Conservation (phyloP, 1,140 invertebrate species). For the Neodiprion pinetum region DNA sequence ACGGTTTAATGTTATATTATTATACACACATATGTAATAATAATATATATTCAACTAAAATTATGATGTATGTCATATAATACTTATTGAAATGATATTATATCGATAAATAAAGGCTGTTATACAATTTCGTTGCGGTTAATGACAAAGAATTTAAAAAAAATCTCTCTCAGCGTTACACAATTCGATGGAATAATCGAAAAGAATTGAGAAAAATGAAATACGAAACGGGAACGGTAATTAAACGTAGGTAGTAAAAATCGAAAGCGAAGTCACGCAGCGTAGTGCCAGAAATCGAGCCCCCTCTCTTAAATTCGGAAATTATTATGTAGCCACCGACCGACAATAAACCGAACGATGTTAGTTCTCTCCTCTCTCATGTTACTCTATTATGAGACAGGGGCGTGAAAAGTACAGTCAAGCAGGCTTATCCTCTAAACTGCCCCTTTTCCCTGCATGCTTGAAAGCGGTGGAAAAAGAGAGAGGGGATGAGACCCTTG, state of each 20-base stretch:
- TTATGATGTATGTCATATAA: slow-evolving; percentile 30
- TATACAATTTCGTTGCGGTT: slow-evolving; percentile 44
- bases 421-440: slow-evolving; percentile 39
- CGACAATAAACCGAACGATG: neutral
- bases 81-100: slow-evolving; percentile 35
- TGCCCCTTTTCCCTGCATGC: slow-evolving; percentile 8
- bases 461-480: slow-evolving; percentile 16
- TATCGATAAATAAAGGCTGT: slow-evolving; percentile 53
- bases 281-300: neutral
- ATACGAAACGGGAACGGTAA: no score
- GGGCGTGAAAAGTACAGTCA: slow-evolving; percentile 61
- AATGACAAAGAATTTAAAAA: no score
- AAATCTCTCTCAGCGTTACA: no score
- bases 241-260: no score
- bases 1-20: slow-evolving; percentile 19
- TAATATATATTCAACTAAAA: slow-evolving; percentile 12
- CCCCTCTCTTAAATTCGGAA: neutral
- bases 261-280: no score
- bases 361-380: neutral
- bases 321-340: neutral
- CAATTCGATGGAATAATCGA: no score
- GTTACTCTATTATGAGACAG: slow-evolving; percentile 24
- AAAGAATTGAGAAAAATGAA: no score
- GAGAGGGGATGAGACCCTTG: slow-evolving; percentile 24
- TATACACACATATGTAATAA: slow-evolving; percentile 25